Evolutionary conservation across 2,797 vertebrate genomes (phyloP).

Genomic region (Melanotaenia pygmaea): DNA sequence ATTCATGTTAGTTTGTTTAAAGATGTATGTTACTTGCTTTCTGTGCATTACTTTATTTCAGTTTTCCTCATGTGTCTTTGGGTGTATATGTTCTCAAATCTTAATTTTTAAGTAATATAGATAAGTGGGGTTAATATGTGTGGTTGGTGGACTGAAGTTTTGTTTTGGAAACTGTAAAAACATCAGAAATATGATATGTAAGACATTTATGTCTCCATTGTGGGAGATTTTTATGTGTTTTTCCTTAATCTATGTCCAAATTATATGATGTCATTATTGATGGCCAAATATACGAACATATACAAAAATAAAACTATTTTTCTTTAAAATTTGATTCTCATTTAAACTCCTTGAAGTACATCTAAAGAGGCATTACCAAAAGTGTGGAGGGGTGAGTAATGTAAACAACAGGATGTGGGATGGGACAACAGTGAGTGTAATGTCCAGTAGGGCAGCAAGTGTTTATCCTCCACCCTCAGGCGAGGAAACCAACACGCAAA

Average conservation of each 20-base stretch:
- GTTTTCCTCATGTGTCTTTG: too few relatives aligned
- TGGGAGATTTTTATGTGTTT: neutral
- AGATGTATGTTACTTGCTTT: too few relatives aligned
- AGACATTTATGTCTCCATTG: neutral
- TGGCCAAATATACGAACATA: neutral
- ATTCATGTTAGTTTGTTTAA: too few relatives aligned
- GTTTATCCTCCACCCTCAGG: conserved; percentile 44
- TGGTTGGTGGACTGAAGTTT: too few relatives aligned
- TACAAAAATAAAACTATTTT: too few relatives aligned
- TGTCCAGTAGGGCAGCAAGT: conserved; percentile 16
- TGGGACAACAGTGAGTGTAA: conserved; percentile 40
- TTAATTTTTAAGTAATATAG: too few relatives aligned
- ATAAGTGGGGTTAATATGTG: too few relatives aligned
- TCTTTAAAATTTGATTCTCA: too few relatives aligned
- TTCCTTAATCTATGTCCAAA: neutral
- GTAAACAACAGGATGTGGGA: conserved; percentile 65
- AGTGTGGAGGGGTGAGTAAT: conserved; percentile 14
- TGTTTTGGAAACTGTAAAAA: neutral
- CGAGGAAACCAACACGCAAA: neutral
- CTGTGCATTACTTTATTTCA: too few relatives aligned
- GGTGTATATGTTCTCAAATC: too few relatives aligned
- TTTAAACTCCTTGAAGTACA: too few relatives aligned
- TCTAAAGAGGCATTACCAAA: neutral
- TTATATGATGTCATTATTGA: neutral
- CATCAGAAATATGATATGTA: neutral